Conservation (phyloP, 2,113 vertebrate genomes). For the Cariama cristata region DNA sequence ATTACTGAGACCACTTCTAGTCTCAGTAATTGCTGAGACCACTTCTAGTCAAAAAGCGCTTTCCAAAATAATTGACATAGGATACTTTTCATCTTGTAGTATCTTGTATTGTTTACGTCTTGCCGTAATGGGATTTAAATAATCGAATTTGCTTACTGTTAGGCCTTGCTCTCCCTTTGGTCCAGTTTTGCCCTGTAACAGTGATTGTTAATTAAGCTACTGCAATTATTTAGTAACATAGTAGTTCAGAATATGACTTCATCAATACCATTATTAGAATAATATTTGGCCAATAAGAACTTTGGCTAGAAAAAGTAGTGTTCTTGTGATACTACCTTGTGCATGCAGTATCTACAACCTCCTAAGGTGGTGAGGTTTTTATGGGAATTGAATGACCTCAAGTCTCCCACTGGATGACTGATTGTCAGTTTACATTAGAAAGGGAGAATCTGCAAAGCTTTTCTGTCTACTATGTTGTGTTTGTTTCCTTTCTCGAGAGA, state of each 20-base stretch:
- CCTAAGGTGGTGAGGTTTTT: not conserved
- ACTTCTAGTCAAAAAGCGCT: not conserved
- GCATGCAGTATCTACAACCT: not conserved
- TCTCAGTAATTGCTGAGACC: not conserved
- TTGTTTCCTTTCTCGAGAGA: not conserved
- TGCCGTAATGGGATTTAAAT: not conserved
- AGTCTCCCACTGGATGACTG: not conserved
- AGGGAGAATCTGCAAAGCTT: not conserved
- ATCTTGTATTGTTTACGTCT: not conserved
- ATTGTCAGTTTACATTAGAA: not conserved
- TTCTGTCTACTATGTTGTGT: not conserved
- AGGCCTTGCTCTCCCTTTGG: conserved; percentile 86
- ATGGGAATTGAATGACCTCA: not conserved
- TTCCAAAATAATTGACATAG: not conserved
- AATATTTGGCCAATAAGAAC: not conserved
- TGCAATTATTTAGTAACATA: not conserved
- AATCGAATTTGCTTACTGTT: conserved; percentile 78
- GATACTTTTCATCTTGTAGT: not conserved
- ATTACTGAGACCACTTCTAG: not conserved
- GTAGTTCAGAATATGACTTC: not conserved
- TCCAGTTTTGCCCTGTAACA: conserved; percentile 82
- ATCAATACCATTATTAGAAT: not conserved
- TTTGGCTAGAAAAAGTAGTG: not conserved
- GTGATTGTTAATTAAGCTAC: conserved; percentile 4
- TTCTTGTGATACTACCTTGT: not conserved